Evolutionary conservation across 2,888 invertebrate species (phyloP).

Genomic region (Clivina fossor): DNA sequence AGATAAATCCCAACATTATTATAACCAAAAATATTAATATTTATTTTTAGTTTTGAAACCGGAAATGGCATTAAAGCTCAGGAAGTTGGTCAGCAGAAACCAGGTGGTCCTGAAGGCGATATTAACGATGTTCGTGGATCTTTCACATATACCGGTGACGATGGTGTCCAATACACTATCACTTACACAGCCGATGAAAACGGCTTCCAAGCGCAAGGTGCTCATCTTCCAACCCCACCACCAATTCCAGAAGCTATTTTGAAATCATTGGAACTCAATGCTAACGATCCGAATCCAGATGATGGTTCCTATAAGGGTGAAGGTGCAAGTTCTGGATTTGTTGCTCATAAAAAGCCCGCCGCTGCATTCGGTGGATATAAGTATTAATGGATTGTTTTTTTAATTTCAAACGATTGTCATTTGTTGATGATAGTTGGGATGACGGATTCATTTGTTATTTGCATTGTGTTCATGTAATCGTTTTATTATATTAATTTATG

Average conservation of each 20-base stretch:
- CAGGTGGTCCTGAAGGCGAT: conserved; percentile 64
- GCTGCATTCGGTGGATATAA: conserved; percentile 8
- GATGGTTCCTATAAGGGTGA: conserved; percentile 34
- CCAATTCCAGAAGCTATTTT: conserved; percentile 62
- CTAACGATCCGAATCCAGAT: conserved; percentile 46
- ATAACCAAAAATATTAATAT: too few species aligned
- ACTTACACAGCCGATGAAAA: conserved; percentile 62
- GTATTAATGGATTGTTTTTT: conserved; percentile 3
- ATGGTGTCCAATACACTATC: conserved; percentile 59
- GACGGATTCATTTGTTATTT: not conserved
- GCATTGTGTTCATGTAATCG: not conserved
- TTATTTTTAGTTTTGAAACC: conserved; percentile 67
- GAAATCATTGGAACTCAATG: conserved; percentile 54
- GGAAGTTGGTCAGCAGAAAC: conserved; percentile 72
- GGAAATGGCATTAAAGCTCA: conserved; percentile 75
- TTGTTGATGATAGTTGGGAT: too few species aligned
- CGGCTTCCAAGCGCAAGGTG: conserved; percentile 60
- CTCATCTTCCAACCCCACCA: conserved; percentile 60
- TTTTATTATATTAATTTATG: too few species aligned
- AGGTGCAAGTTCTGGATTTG: not conserved
- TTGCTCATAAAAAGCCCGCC: conserved; percentile 3
- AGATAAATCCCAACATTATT: too few species aligned
- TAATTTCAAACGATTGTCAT: not conserved
- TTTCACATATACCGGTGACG: conserved; percentile 61
- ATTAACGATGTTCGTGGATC: conserved; percentile 57